Evolutionary conservation across 2,888 invertebrate genomes (phyloP), one percentile per base, ranked within the genome.

Genomic region (Chrysolina oricalcia): DNA sequence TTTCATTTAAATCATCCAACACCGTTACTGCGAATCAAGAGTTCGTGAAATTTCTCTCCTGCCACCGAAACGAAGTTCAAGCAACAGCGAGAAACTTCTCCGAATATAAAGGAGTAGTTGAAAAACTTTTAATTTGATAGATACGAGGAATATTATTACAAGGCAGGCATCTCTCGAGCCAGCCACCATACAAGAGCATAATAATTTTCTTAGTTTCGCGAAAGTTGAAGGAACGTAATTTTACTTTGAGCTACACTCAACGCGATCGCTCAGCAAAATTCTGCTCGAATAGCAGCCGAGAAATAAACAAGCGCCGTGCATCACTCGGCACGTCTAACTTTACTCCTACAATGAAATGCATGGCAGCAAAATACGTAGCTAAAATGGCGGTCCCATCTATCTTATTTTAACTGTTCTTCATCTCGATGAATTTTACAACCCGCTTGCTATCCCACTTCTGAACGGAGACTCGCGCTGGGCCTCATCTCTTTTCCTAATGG

Each of bases 201-300:
- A 85, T 87, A 87, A 88, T 88, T 87, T 88, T 87, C 87, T 85
- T 83, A 87, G 87, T 87, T 87, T 87, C 86, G 85, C 85, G 85
- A 85, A 88, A 87, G 87, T 87, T 87, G 84, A 85, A 85, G 86
- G 85, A 85, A 84, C 84, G 86, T 87, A 87, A 87, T 87, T 87
- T 87, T 87, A 87, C 87, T 87, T 87, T 87, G 87, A 87, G 85
- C 83, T 85, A 86, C 85, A 85, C 85, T 85, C 83, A 81, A 82
- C 77, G 75, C 76, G 80, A 79, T 82, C 81, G 85, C 79, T 81
- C 86, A 83, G 78, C 75, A 63, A 73, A 78, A 79, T 79, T 73
- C 72, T 77, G 68, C 53, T 72, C 70, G 40, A 72, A 70, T 75
- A 77, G 41, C 56, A 56, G 48, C 46, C 64, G 72, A 72, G 77